A percentile compares a stretch with the other conserved stretches of the same genome.
These are phyloP conservation scores for Passer domesticus DNA, from an alignment of 2,113 vertebrate species.

Conservation along the genomic window DNA sequence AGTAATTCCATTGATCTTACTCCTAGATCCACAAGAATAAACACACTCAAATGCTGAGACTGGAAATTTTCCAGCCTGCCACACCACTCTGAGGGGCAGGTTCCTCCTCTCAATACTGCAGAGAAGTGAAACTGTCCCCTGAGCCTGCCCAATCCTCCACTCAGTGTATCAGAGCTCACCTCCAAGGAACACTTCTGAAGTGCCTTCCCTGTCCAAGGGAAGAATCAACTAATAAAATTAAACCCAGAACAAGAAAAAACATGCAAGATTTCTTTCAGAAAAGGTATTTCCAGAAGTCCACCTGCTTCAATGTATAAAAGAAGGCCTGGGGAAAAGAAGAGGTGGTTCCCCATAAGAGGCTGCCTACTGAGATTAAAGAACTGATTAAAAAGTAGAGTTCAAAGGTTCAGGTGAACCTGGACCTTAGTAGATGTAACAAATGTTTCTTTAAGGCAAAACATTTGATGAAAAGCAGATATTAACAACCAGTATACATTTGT, in stretches of 20 bases:
- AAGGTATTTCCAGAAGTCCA: background rate
- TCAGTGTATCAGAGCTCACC: background rate
- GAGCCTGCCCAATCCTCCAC: background rate
- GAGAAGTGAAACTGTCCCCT: background rate
- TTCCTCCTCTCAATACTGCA: background rate
- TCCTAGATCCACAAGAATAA: background rate
- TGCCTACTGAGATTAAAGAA: background rate
- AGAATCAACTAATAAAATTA: background rate
- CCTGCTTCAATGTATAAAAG: background rate
- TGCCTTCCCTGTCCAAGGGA: background rate
- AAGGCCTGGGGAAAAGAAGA: background rate
- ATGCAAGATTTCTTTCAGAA: background rate
- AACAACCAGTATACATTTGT: background rate
- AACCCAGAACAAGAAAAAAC: background rate
- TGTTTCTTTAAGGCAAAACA: background rate
- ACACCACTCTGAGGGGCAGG: background rate
- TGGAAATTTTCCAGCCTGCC: background rate
- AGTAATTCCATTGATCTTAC: background rate
- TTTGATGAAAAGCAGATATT: background rate
- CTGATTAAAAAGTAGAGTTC: background rate
- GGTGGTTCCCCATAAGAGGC: background rate
- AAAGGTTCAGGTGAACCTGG: background rate
- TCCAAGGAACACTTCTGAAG: background rate
- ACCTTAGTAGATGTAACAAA: background rate
- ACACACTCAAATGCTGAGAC: background rate